phyloP scores from a whole-genome alignment of 2,113 vertebrate species.

The Athene cunicularia region DNA sequence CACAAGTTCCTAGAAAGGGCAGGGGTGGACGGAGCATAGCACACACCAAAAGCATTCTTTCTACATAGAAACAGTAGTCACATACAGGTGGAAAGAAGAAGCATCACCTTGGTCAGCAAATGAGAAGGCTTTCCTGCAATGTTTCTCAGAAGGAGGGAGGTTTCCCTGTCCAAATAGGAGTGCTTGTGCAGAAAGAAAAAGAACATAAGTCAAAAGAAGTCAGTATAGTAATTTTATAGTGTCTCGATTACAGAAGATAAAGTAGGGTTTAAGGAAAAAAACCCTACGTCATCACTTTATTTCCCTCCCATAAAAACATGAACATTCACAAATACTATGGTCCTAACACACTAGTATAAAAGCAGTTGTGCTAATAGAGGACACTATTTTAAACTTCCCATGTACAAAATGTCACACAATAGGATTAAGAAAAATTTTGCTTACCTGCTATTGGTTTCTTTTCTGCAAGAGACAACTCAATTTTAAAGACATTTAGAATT shows the following conservation, averaged over 20 bases:
- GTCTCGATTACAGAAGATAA: slow-evolving; percentile 60
- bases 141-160: slow-evolving; percentile 99
- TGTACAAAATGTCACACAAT: background rate
- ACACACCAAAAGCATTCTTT: slow-evolving; percentile 53
- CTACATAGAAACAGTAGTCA: slow-evolving; percentile 67
- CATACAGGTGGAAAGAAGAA: slow-evolving; percentile 79
- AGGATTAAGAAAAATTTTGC: slow-evolving; percentile 11
- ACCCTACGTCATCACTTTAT: background rate
- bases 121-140: slow-evolving; percentile 99
- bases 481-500: slow-evolving; percentile 6
- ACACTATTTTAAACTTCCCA: background rate
- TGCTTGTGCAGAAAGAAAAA: slow-evolving; percentile 89
- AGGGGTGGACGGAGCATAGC: background rate
- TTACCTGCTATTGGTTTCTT: slow-evolving; percentile 53
- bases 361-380: background rate
- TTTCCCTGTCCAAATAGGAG: slow-evolving; percentile 99
- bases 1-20: background rate
- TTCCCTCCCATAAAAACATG: background rate
- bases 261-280: slow-evolving; percentile 33
- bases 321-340: background rate
- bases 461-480: slow-evolving; percentile 40
- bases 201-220: slow-evolving; percentile 84
- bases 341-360: background rate
- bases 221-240: slow-evolving; percentile 80
- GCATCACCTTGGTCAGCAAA: slow-evolving; percentile 99